Conservation (phyloP, 2,797 vertebrate species). For the Falco peregrinus region DNA sequence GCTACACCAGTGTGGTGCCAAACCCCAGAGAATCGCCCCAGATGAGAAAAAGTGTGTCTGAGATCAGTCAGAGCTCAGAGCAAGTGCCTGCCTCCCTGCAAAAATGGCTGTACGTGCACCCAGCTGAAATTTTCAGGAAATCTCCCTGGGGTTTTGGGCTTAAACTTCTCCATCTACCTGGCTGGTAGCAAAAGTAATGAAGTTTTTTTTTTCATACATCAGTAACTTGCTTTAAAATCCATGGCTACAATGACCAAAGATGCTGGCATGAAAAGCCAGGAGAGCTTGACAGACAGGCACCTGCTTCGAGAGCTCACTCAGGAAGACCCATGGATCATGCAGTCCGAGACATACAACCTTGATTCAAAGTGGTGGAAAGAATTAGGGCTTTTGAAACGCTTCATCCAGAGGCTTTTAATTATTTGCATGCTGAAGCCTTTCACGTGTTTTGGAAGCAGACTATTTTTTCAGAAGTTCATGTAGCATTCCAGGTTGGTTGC, state of each 20-base stretch:
- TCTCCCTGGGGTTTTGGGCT: not conserved
- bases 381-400: not conserved
- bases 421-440: not conserved
- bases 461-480: constrained; percentile 2
- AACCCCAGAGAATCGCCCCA: constrained; percentile 6
- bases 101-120: not conserved
- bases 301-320: not conserved
- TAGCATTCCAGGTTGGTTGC: constrained; percentile 19
- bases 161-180: not conserved
- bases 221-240: not conserved
- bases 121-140: not conserved
- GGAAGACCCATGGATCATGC: not conserved
- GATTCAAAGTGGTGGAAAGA: not conserved
- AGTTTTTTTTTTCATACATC: not conserved
- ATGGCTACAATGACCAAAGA: not conserved
- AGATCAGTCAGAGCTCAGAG: not conserved
- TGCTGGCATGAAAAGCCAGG: not conserved
- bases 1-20: not conserved
- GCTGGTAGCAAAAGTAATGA: not conserved
- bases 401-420: not conserved
- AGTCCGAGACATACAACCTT: not conserved
- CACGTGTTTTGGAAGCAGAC: not conserved
- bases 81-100: not conserved
- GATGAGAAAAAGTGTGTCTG: constrained; percentile 4
- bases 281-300: not conserved